A percentile compares a stretch with the other conserved stretches of the same genome.
Conservation (phyloP, 1,140 invertebrate species). For the Gonatopus flavifemur region DNA sequence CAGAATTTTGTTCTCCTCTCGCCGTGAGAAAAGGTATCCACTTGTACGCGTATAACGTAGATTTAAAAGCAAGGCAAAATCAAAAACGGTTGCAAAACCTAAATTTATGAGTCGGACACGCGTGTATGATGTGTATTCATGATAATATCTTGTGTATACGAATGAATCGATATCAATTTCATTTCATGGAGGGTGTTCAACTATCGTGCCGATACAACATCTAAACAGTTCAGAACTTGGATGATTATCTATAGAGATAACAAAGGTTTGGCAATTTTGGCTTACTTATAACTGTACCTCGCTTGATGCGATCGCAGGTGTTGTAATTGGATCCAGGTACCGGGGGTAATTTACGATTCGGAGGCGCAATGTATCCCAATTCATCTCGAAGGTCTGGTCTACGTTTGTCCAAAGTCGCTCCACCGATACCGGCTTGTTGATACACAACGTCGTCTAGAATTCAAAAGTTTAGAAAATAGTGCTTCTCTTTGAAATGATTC, state of each 20-base stretch:
- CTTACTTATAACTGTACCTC: slow-evolving; percentile 89
- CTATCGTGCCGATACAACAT: slow-evolving; percentile 43
- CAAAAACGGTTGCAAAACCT: background rate
- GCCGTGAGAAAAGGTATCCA: slow-evolving; percentile 14
- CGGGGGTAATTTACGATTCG: slow-evolving; percentile 86
- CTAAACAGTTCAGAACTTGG: slow-evolving; percentile 36
- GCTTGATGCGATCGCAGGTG: slow-evolving; percentile 89
- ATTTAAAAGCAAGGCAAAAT: slow-evolving; percentile 33
- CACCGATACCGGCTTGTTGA: slow-evolving; percentile 75
- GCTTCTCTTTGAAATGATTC: too few relatives aligned
- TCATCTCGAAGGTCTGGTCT: slow-evolving; percentile 82
- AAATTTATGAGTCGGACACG: slow-evolving; percentile 14
- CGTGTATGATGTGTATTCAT: slow-evolving; percentile 18
- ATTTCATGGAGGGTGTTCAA: slow-evolving; percentile 16
- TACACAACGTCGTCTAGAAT: slow-evolving; percentile 85
- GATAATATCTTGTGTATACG: slow-evolving; percentile 13
- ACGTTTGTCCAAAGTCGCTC: slow-evolving; percentile 82
- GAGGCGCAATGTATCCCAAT: slow-evolving; percentile 88
- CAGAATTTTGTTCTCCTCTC: too few relatives aligned
- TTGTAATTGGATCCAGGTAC: slow-evolving; percentile 91
- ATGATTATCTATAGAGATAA: slow-evolving; percentile 44
- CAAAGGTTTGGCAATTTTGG: slow-evolving; percentile 53
- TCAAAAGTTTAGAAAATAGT: too few relatives aligned
- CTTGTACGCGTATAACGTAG: slow-evolving; percentile 12
- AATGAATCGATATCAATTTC: slow-evolving; percentile 25